These are phyloP conservation scores for Drosophila subpulchrella DNA, from an alignment of 1,140 invertebrate genomes.

Conservation along the genomic window DNA sequence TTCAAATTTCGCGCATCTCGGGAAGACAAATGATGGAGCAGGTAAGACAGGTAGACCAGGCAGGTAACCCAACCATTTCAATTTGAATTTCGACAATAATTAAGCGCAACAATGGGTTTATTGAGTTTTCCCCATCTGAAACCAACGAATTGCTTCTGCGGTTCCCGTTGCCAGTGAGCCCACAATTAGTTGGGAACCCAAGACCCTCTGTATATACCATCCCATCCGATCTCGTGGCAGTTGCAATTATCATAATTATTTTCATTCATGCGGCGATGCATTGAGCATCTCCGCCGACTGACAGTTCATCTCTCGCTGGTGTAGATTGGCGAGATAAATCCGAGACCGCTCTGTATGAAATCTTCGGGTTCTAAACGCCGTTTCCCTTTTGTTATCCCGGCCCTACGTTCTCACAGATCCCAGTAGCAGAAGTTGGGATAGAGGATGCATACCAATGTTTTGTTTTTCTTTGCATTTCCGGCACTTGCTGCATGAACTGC, in stretches of 20 bases:
- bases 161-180: slow-evolving; percentile 60
- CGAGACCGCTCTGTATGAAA: slow-evolving; percentile 30
- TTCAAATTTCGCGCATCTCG: slow-evolving; percentile 78
- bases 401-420: slow-evolving; percentile 25
- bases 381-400: slow-evolving; percentile 56
- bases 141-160: slow-evolving; percentile 51
- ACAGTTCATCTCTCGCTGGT: slow-evolving; percentile 25
- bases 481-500: slow-evolving; percentile 36
- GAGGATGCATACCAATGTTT: slow-evolving; percentile 70
- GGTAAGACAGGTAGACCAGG: slow-evolving; percentile 28
- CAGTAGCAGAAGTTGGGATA: slow-evolving; percentile 17
- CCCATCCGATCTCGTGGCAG: slow-evolving; percentile 46
- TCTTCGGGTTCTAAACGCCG: slow-evolving; percentile 50
- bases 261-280: slow-evolving; percentile 74
- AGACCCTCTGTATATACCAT: slow-evolving; percentile 17
- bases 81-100: slow-evolving; percentile 82
- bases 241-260: slow-evolving; percentile 83
- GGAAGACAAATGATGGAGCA: slow-evolving; percentile 74
- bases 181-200: slow-evolving; percentile 65
- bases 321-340: slow-evolving; percentile 66
- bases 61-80: slow-evolving; percentile 60
- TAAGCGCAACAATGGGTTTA: slow-evolving; percentile 81
- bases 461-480: slow-evolving; percentile 61
- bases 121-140: slow-evolving; percentile 55
- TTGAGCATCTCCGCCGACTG: slow-evolving; percentile 40